Base-by-base conservation (phyloP, 2,797 vertebrate genomes). In the Meda fulgida region DNA sequence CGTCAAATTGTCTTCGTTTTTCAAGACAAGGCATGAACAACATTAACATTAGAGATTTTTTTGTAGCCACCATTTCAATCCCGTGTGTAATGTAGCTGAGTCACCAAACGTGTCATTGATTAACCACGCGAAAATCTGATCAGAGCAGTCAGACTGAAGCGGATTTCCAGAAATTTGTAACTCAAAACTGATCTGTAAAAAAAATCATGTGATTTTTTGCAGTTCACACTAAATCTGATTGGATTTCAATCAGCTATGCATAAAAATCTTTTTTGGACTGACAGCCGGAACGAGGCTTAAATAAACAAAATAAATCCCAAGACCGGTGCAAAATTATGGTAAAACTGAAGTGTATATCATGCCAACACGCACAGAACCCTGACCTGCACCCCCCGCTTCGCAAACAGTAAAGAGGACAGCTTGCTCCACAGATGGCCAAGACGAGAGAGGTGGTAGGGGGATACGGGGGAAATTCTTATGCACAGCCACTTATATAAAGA, bases 361-460 rank as follows among this genome's bases (percentile, higher is more conserved):
- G 82, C 58, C 82, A 80, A 67, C 23, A 65, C 36, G 82, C 79
- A 78, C 9, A 73, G 43, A 79, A 84, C 48, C 70, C 85, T 83
- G 81, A 84, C 87, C 81, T 83, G 73, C 60, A 38, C 84, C 71
- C 71, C 48, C 29, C 16, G 53, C 73, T 43, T 55, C 71, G 38
- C 71, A 86, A 51, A 78, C 48, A 72, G 53, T 73, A 38, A 83
- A 36, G 8, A 66, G 82, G 79, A 87, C 91, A 92, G 89, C 85
- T 91, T 91, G 90, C 84, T 86, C n/a, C 87, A 88, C 91, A 92
- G 89, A 91, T 91, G 91, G 91, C 76, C 65, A 82, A 34, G 78
- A 76, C 67, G 46, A 71, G 83, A 76, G 79, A 6, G 43, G 43
- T 40, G 73, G 60, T 60, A 58, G 31, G 88, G 40, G 75, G 73